A percentile compares a stretch with the other conserved stretches of the same genome.
phyloP scores from a whole-genome alignment of 2,888 invertebrate genomes.

The Trissolcus brochymenae region DNA sequence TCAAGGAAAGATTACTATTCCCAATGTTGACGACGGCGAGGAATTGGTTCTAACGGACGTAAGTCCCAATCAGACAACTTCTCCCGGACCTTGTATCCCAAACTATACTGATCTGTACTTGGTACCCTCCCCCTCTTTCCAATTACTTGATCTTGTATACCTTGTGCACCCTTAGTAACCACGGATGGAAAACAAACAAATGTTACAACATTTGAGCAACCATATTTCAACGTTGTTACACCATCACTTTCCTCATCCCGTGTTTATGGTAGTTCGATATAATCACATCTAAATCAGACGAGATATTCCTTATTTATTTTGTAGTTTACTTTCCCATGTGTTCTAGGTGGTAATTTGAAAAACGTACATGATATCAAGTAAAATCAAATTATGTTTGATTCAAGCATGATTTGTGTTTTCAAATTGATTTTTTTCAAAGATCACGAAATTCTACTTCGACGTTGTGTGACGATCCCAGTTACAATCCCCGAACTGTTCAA shows the following conservation, averaged over 20 bases:
- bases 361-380: constrained; percentile 21
- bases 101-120: constrained; percentile 24
- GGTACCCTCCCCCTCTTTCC: neutral
- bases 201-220: constrained; percentile 21
- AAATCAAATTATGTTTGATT: constrained; percentile 39
- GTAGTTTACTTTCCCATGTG: constrained; percentile 7
- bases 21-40: constrained; percentile 96
- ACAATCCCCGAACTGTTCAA: constrained; percentile 4
- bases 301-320: constrained; percentile 2
- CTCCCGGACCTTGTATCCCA: constrained; percentile 9
- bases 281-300: constrained; percentile 14
- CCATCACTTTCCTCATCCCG: constrained; percentile 37
- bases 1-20: constrained; percentile 97
- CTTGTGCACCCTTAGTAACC: constrained; percentile 13
- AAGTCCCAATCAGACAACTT: constrained; percentile 78
- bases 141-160: constrained; percentile 28
- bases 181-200: constrained; percentile 39
- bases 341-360: constrained; percentile 7
- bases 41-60: constrained; percentile 93
- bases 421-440: neutral
- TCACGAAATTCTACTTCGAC: constrained; percentile 5
- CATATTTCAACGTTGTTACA: constrained; percentile 18
- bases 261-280: constrained; percentile 34
- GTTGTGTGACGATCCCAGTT: constrained; percentile 19
- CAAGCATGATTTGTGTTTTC: constrained; percentile 41